Percentiles rank a stretch among this genome's conserved stretches.
Evolutionary conservation across 2,888 invertebrate genomes (phyloP).

Genomic region (Harmothoe impar): DNA sequence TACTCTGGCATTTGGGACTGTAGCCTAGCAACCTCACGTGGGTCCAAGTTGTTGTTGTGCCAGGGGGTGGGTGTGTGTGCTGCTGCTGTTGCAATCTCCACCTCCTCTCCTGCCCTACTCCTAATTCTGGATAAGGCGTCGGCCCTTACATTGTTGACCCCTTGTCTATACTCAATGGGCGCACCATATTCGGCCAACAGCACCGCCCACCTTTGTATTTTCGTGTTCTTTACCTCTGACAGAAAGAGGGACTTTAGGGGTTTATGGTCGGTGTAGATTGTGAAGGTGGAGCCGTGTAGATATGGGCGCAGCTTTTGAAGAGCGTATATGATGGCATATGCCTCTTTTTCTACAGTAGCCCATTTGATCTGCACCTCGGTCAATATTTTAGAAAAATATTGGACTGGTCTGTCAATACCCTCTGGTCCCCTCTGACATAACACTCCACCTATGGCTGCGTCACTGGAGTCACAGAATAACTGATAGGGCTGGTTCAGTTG

Average conservation of each 20-base stretch:
- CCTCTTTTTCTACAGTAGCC: too few species aligned
- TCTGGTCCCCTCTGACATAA: background rate
- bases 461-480: background rate
- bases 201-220: background rate
- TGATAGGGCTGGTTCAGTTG: background rate
- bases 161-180: too few species aligned
- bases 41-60: background rate
- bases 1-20: background rate
- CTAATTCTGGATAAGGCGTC: background rate
- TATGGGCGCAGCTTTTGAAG: background rate
- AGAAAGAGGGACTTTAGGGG: too few species aligned
- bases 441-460: background rate
- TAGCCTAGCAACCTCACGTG: background rate
- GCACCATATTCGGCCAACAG: background rate
- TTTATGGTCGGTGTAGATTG: background rate
- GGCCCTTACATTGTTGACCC: background rate
- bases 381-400: background rate
- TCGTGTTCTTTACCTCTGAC: too few species aligned
- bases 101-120: background rate
- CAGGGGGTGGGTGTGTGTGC: background rate
- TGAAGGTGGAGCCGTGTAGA: background rate
- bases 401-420: too few species aligned
- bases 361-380: background rate
- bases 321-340: too few species aligned
- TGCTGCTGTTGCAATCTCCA: background rate